Evolutionary conservation across 2,888 invertebrate genomes (phyloP).

Genomic region (Sphinx pinastri): DNA sequence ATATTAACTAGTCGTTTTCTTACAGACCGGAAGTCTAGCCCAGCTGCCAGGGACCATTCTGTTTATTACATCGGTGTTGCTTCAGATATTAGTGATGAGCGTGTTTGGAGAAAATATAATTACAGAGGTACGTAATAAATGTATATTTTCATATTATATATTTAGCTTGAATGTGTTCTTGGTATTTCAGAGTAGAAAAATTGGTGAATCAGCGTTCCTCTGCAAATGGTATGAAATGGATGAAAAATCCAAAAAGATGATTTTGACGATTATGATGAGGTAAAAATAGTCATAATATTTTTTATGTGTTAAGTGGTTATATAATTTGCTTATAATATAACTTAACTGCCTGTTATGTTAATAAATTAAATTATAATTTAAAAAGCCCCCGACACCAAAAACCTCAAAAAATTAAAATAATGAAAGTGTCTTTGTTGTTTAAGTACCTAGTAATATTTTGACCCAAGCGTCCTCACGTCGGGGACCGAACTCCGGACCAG

Average conservation of each 20-base stretch:
- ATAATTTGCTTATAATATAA: no score
- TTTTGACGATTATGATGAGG: constrained; percentile 64
- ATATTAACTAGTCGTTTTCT: neutral
- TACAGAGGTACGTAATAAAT: constrained; percentile 50
- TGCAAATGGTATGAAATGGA: constrained; percentile 69
- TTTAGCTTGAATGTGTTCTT: neutral
- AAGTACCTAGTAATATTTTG: no score
- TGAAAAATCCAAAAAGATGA: constrained; percentile 55
- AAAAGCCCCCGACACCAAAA: no score
- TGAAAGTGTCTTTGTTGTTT: no score
- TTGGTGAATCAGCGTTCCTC: constrained; percentile 61
- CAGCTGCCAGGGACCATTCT: constrained; percentile 61
- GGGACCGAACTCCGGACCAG: no score
- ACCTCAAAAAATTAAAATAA: no score
- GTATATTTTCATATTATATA: no score
- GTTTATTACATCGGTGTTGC: constrained; percentile 59
- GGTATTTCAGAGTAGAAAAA: constrained; percentile 56
- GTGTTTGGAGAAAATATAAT: constrained; percentile 68
- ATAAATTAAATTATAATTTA: no score
- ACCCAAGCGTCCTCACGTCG: no score
- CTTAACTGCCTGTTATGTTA: no score
- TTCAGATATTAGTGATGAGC: constrained; percentile 71
- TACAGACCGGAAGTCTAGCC: constrained; percentile 49
- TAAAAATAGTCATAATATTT: constrained; percentile 32
- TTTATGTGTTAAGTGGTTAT: no score